Base-by-base conservation (phyloP, 2,797 vertebrate species). In the Capromys pilorides region DNA sequence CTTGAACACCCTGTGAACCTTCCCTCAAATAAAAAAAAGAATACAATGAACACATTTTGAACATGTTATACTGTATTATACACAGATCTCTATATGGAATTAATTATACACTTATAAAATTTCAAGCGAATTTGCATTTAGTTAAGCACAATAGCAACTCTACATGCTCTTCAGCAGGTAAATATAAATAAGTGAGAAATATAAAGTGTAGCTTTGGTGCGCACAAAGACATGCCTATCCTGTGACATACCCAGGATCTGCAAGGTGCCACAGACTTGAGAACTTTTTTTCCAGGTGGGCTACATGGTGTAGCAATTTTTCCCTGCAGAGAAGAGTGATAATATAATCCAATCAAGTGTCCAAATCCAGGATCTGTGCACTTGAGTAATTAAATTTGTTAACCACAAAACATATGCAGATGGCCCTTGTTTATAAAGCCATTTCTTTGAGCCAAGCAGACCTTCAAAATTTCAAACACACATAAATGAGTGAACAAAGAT, bases 31-130 rank as follows among this genome's bases (percentile, higher is more conserved):
- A 45, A 45, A 45, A 45, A 45, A 45, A 45, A 45, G 5, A 81
- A 82, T 39, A 88, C 9, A 45, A 16, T 94, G 49, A 86, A 82
- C 59, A 45, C 88, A 82, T 31, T 85, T 95, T 90, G 64, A 90
- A 45, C 64, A 59, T 81, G 4, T 41, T n/a, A n/a, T 36, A 49
- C 33, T 33, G 33, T 19, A 85, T 28, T 45, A 67, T 19, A 59
- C 12, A 79, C 5, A 86, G 31, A 71, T 19, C 85, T 45, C n/a
- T 36, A 12, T 33, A 5, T 64, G 8, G 22, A 86, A 90, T 89
- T 91, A 83, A 78, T 90, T 71, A 57, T 19, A 75, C 9, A 92
- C 86, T 73, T 79, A 39, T 59, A 80, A 54, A 57, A 73, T 41
- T 88, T 73, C 95, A 67, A 90, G 7, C 16, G n/a, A 73, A 49